Conservation (phyloP, 2,797 vertebrate species). For the Garrulus glandarius region DNA sequence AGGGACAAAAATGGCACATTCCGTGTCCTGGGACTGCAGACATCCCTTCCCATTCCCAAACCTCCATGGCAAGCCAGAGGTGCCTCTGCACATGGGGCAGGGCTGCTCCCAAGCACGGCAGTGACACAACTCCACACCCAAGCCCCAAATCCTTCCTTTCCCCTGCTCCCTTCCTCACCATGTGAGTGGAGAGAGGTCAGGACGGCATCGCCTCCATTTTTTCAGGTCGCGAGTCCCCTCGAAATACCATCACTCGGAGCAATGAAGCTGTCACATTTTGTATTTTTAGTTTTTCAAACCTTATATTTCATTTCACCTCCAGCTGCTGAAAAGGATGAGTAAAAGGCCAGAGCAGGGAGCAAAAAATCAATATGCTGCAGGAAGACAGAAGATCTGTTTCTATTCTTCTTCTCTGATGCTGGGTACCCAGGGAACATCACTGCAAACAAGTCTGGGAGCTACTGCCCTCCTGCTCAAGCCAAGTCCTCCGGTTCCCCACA, state of each 20-base stretch:
- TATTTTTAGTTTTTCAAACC: conserved; percentile 75
- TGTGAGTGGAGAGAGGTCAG: background rate
- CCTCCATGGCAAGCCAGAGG: background rate
- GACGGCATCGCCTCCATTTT: background rate
- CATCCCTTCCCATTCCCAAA: background rate
- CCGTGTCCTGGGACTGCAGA: background rate
- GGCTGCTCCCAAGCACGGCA: fast-evolving
- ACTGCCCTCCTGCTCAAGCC: background rate
- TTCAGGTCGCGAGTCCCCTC: conserved; percentile 43
- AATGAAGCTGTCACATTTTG: conserved; percentile 71
- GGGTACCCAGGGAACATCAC: background rate
- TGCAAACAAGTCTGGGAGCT: background rate
- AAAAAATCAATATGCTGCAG: conserved; percentile 74
- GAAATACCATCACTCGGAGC: conserved; percentile 44
- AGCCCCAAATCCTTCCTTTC: background rate
- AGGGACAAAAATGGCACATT: background rate
- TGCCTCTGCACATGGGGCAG: background rate
- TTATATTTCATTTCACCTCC: conserved; percentile 66
- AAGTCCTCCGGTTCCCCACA: background rate
- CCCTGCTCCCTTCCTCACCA: background rate
- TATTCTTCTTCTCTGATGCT: conserved; percentile 36
- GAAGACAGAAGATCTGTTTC: conserved; percentile 60
- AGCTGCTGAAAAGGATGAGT: conserved; percentile 66
- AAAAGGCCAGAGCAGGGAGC: conserved; percentile 67
- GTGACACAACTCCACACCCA: background rate